Evolutionary conservation across 2,888 invertebrate species (phyloP).

Genomic region (Drosophila atripex): DNA sequence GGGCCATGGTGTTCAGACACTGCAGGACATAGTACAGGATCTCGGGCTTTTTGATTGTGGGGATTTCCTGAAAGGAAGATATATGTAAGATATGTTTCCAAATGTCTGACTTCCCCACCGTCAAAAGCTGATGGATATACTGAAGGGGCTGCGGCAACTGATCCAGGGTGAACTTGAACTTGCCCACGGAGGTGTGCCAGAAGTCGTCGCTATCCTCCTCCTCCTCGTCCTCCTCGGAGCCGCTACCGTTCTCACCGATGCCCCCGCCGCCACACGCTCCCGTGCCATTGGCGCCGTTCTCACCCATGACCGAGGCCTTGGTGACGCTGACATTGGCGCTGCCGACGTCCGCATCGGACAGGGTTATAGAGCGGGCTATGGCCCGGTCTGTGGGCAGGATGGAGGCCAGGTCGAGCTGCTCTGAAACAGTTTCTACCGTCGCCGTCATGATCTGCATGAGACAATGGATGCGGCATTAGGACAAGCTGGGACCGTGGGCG

Average conservation of each 20-base stretch:
- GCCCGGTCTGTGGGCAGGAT: slow-evolving; percentile 92
- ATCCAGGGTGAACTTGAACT: slow-evolving; percentile 95
- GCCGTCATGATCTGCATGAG: slow-evolving; percentile 93
- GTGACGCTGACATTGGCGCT: slow-evolving; percentile 90
- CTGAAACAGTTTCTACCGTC: slow-evolving; percentile 96
- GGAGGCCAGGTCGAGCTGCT: slow-evolving; percentile 94
- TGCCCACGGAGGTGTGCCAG: slow-evolving; percentile 96
- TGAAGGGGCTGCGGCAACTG: slow-evolving; percentile 96
- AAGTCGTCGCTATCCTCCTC: slow-evolving; percentile 90
- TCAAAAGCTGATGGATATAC: slow-evolving; percentile 94
- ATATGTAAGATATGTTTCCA: neutral
- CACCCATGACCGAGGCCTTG: slow-evolving; percentile 87
- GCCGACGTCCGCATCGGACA: slow-evolving; percentile 94
- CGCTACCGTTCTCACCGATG: slow-evolving; percentile 86
- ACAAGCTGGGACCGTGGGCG: neutral
- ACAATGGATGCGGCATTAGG: slow-evolving; percentile 11
- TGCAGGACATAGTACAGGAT: slow-evolving; percentile 96
- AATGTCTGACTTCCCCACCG: slow-evolving; percentile 79
- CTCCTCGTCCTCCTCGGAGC: slow-evolving; percentile 88
- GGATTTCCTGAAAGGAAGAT: slow-evolving; percentile 87
- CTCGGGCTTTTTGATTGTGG: slow-evolving; percentile 93
- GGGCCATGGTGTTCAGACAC: slow-evolving; percentile 94
- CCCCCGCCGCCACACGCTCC: slow-evolving; percentile 85
- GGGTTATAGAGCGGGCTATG: slow-evolving; percentile 93
- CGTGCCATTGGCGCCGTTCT: slow-evolving; percentile 85